These are phyloP conservation scores for Branchellion lobata DNA, from an alignment of 2,888 invertebrate species.

Conservation along the genomic window DNA sequence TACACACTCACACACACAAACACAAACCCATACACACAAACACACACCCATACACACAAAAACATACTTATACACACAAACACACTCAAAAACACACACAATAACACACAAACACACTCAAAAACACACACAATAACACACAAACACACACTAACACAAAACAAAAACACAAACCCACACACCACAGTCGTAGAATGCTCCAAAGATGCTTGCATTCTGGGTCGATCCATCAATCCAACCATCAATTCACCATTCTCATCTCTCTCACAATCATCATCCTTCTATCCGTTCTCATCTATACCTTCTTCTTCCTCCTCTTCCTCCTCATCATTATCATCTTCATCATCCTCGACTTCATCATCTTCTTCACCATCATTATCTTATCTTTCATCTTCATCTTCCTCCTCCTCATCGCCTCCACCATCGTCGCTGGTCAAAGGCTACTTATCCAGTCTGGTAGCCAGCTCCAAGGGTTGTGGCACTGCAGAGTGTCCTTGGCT, in stretches of 20 bases:
- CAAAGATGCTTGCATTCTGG: not conserved
- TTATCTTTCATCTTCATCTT: not conserved
- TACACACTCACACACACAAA: too few species aligned
- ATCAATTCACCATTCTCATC: not conserved
- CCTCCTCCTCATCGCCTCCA: not conserved
- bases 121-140: constrained; percentile 15
- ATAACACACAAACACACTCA: not conserved
- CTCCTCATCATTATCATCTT: not conserved
- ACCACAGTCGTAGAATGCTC: constrained; percentile 5
- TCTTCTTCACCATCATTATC: constrained; percentile 6
- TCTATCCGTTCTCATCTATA: not conserved
- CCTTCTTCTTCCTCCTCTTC: not conserved
- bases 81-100: constrained; percentile 1
- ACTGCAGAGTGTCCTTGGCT: constrained; percentile 45
- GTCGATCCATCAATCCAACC: not conserved
- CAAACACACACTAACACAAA: not conserved
- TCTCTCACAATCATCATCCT: not conserved
- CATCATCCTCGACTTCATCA: constrained; percentile 7
- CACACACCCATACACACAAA: not conserved
- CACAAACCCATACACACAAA: too few species aligned
- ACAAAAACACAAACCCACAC: constrained; percentile 7
- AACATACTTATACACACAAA: not conserved
- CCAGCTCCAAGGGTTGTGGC: constrained; percentile 33
- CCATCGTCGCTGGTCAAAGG: constrained; percentile 12
- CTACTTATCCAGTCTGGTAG: constrained; percentile 42